Percentiles rank a stretch among this genome's conserved stretches.
Conservation (phyloP, 2,888 invertebrate species). For the Nemotelus pantherinus region DNA sequence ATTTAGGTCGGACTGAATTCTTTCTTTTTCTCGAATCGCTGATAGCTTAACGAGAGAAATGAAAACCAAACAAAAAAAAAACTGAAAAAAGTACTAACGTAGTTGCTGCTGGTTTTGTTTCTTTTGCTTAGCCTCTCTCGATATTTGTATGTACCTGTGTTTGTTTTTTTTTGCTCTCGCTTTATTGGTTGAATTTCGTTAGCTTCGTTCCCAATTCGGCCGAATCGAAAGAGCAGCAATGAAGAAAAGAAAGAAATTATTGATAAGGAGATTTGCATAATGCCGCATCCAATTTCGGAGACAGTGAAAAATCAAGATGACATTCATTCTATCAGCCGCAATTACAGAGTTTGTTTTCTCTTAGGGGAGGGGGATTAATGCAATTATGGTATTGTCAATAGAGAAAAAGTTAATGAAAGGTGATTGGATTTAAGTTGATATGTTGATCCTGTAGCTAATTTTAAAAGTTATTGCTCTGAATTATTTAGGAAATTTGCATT, state of each 20-base stretch:
- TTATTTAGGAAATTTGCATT: too few species aligned
- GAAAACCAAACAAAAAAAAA: constrained; percentile 11
- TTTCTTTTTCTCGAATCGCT: constrained; percentile 27
- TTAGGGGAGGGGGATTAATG: too few species aligned
- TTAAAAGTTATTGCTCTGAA: too few species aligned
- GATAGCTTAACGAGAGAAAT: not conserved
- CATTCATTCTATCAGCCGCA: constrained; percentile 24
- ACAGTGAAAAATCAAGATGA: constrained; percentile 1
- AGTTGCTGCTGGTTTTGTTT: not conserved
- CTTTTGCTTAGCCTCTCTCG: not conserved
- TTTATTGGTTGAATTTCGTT: constrained; percentile 20
- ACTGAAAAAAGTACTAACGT: not conserved
- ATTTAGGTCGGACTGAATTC: constrained; percentile 34
- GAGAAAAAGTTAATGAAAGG: too few species aligned
- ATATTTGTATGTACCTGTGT: not conserved
- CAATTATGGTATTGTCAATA: too few species aligned
- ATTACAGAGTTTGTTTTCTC: not conserved
- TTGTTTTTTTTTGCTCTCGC: not conserved
- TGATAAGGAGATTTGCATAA: constrained; percentile 38
- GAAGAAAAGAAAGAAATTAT: constrained; percentile 35
- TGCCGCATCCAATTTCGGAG: constrained; percentile 28
- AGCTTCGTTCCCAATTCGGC: not conserved
- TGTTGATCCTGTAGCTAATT: too few species aligned
- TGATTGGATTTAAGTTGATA: too few species aligned
- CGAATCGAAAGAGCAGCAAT: not conserved